Percentiles rank a stretch among this genome's conserved stretches.
These are phyloP conservation scores for Staurois parvus DNA, from an alignment of 2,797 vertebrate genomes.

Conservation along the genomic window DNA sequence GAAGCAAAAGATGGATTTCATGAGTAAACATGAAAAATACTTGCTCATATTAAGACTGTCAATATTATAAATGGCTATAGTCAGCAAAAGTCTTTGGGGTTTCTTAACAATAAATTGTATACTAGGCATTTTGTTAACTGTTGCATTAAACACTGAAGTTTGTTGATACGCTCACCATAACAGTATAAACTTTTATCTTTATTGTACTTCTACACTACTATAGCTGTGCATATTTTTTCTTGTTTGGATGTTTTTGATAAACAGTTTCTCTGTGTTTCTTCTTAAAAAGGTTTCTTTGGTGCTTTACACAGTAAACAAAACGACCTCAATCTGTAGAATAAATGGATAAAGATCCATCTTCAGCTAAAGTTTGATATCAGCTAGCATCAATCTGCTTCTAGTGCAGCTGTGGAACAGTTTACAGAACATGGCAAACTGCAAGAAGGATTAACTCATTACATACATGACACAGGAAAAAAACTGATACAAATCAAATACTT, in stretches of 20 bases:
- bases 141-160: no score
- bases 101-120: neutral
- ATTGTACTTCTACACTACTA: neutral
- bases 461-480: conserved; percentile 22
- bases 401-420: neutral
- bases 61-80: conserved; percentile 21
- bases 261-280: neutral
- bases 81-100: conserved; percentile 6
- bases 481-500: conserved; percentile 30
- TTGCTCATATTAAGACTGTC: neutral
- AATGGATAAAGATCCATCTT: neutral
- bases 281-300: conserved; percentile 32
- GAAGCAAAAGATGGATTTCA: no score
- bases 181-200: neutral
- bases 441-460: neutral
- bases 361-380: neutral
- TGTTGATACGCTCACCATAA: no score
- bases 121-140: no score
- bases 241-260: no score
- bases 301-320: conserved; percentile 11
- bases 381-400: neutral
- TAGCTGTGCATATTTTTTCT: no score
- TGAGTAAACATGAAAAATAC: neutral
- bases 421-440: neutral
- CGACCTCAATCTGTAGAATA: neutral